A percentile compares a stretch with the other conserved stretches of the same genome.
Conservation (phyloP, 1,140 invertebrate genomes). For the Delia radicum region DNA sequence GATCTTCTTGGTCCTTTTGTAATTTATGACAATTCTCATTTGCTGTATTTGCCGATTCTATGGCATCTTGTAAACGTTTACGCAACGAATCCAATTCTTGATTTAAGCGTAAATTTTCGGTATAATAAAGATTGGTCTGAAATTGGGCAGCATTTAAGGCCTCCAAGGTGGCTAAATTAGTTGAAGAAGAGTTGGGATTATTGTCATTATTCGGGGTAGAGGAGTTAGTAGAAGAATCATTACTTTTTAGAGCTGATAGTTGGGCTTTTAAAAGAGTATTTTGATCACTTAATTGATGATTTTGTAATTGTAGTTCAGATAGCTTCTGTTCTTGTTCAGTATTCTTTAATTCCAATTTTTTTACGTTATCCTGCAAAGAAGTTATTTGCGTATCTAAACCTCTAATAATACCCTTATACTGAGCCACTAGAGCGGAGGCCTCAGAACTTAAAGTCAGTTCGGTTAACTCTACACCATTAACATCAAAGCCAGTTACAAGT, state of each 20-base stretch:
- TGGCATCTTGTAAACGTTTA: constrained; percentile 38
- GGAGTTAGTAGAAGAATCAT: background rate
- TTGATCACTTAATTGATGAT: constrained; percentile 82
- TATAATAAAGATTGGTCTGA: constrained; percentile 50
- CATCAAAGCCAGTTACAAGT: constrained; percentile 46
- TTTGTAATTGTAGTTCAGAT: constrained; percentile 62
- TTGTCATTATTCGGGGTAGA: constrained; percentile 5
- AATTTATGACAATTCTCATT: constrained; percentile 65
- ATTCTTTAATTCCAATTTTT: constrained; percentile 60
- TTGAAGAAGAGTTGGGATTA: background rate
- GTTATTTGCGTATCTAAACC: constrained; percentile 80
- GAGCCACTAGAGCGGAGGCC: constrained; percentile 65
- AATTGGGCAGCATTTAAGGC: constrained; percentile 43
- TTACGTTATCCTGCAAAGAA: constrained; percentile 61
- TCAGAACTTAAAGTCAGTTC: constrained; percentile 59
- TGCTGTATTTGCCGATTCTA: constrained; percentile 34
- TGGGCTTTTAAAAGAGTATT: constrained; percentile 84
- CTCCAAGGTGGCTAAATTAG: constrained; percentile 24
- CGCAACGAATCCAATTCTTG: constrained; percentile 53
- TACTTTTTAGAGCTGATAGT: constrained; percentile 40
- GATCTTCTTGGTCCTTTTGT: constrained; percentile 87
- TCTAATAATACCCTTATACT: constrained; percentile 88
- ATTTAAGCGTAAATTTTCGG: constrained; percentile 50
- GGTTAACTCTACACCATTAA: constrained; percentile 57
- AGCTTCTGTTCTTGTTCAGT: constrained; percentile 65